phyloP scores from a whole-genome alignment of 64 coral and sea anemone species.

The Montipora capricornis region DNA sequence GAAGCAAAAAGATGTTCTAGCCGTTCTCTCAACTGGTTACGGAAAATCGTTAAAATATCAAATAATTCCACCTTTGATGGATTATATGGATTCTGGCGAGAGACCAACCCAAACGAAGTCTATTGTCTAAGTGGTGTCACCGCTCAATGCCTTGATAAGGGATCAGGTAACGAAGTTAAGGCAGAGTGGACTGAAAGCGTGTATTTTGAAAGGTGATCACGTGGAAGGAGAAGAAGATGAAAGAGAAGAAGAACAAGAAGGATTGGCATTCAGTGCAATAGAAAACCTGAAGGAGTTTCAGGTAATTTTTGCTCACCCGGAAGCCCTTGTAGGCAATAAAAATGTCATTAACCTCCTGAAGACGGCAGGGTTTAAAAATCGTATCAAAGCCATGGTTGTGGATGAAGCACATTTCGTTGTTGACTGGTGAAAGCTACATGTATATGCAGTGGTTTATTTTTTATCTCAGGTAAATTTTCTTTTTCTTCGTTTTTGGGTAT shows the following conservation, averaged over 20 bases:
- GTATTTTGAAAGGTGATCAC: conserved; percentile 39
- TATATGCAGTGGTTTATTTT: too few species aligned
- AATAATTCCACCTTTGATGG: neutral
- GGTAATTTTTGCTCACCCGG: neutral
- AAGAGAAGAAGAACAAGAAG: too few species aligned
- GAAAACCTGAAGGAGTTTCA: neutral
- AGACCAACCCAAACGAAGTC: neutral
- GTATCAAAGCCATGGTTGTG: conserved; percentile 27
- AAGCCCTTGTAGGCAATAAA: conserved; percentile 34
- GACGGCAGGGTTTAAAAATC: neutral
- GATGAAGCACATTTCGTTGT: conserved; percentile 17
- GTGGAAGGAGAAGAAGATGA: conserved; percentile 1
- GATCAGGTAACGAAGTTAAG: conserved; percentile 44
- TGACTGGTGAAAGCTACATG: conserved; percentile 3
- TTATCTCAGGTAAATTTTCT: too few species aligned
- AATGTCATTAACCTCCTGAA: conserved; percentile 29
- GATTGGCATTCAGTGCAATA: too few species aligned
- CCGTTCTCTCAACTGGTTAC: conserved; percentile 38
- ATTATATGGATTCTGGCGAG: neutral
- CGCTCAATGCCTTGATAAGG: conserved; percentile 49
- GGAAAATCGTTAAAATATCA: conserved; percentile 12
- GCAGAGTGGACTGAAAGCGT: conserved; percentile 23
- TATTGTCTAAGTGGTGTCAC: conserved; percentile 35
- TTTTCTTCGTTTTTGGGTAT: too few species aligned
- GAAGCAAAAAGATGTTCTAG: conserved; percentile 45